phyloP scores from a whole-genome alignment of 2,888 invertebrate genomes.

The Clostera curtula region DNA sequence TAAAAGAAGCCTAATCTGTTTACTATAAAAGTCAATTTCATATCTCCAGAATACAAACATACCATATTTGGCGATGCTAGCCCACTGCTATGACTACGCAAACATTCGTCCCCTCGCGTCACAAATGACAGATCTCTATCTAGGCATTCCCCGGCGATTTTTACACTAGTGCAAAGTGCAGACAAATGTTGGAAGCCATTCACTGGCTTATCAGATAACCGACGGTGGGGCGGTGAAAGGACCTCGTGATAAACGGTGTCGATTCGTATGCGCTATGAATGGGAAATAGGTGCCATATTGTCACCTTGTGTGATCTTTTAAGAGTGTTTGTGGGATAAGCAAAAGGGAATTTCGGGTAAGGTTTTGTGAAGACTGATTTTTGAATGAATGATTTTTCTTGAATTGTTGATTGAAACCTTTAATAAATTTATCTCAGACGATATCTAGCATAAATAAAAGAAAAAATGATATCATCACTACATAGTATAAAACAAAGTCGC shows the following conservation, averaged over 20 bases:
- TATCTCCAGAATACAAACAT: no score
- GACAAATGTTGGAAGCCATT: conserved; percentile 68
- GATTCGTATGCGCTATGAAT: conserved; percentile 65
- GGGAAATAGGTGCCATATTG: conserved; percentile 58
- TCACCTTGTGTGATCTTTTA: conserved; percentile 41
- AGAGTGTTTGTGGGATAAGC: conserved; percentile 27
- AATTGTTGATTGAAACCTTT: no score
- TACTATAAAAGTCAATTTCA: no score
- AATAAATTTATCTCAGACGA: no score
- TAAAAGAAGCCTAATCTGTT: no score
- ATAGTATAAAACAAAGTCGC: no score
- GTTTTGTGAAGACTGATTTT: conserved; percentile 10
- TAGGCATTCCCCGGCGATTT: conserved; percentile 68
- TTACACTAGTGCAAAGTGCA: conserved; percentile 66
- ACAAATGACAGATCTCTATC: conserved; percentile 68
- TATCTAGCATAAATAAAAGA: no score
- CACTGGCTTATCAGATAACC: conserved; percentile 66
- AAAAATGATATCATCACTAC: no score
- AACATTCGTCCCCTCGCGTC: conserved; percentile 35
- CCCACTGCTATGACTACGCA: conserved; percentile 13
- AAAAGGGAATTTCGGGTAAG: conserved; percentile 9
- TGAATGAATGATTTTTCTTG: no score
- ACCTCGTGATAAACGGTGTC: conserved; percentile 61
- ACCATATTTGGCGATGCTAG: no score
- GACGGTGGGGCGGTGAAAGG: conserved; percentile 65